These are phyloP conservation scores for Fregetta grallaria DNA, from an alignment of 2,113 vertebrate genomes.

Conservation along the genomic window DNA sequence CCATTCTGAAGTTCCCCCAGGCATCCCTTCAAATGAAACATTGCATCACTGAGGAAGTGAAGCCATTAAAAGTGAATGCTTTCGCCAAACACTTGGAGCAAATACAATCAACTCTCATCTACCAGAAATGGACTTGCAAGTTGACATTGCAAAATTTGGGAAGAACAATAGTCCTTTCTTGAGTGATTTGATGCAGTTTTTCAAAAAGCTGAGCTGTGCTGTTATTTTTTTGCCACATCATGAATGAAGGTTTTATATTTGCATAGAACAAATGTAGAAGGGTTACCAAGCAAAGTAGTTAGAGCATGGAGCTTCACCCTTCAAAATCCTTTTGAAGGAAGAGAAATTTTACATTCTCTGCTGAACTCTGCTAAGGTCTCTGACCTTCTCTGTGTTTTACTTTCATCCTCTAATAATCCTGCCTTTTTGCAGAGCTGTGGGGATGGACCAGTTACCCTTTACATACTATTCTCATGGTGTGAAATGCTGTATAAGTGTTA, in stretches of 20 bases:
- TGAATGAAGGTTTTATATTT: constrained; percentile 2
- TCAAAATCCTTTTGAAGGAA: not conserved
- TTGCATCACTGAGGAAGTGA: constrained; percentile 48
- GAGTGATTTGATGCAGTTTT: not conserved
- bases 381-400: not conserved
- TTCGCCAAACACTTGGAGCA: not conserved
- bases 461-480: not conserved
- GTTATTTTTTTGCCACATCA: not conserved
- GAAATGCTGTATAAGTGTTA: not conserved
- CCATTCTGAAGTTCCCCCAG: constrained; percentile 21
- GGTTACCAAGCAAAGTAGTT: not conserved
- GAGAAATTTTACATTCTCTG: not conserved
- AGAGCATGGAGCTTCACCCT: not conserved
- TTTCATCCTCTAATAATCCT: not conserved
- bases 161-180: constrained; percentile 34
- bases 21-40: constrained; percentile 38
- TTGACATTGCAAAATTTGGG: constrained; percentile 41
- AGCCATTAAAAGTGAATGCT: constrained; percentile 26
- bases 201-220: not conserved
- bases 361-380: not conserved
- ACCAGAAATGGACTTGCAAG: constrained; percentile 16
- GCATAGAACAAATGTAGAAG: not conserved
- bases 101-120: not conserved
- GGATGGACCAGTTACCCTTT: not conserved
- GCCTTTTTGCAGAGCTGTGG: not conserved